Evolutionary conservation across 2,113 vertebrate species (phyloP).

Genomic region (Physeter macrocephalus): DNA sequence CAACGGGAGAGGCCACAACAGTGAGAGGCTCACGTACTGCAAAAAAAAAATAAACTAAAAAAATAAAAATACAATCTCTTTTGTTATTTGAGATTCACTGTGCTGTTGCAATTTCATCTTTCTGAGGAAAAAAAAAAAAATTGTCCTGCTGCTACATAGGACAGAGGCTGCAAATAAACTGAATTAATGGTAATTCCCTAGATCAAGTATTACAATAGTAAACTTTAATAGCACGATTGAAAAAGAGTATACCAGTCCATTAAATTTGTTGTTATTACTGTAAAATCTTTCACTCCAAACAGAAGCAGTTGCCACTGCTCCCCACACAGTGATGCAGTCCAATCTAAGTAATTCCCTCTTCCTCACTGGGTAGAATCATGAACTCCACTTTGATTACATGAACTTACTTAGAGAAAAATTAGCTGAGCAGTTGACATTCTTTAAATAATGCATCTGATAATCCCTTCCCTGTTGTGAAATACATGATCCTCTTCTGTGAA

Average conservation of each 20-base stretch:
- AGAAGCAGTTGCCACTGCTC: background rate
- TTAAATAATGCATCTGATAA: background rate
- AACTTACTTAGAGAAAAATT: background rate
- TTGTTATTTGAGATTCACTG: constrained; percentile 41
- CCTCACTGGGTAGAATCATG: constrained; percentile 12
- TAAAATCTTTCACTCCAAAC: constrained; percentile 63
- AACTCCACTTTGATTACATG: constrained; percentile 34
- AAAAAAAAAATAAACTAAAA: too few relatives aligned
- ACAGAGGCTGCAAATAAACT: constrained; percentile 53
- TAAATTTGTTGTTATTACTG: constrained; percentile 65
- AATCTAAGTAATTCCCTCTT: constrained; percentile 29
- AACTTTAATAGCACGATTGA: constrained; percentile 67
- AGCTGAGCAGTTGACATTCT: background rate
- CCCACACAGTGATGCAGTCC: background rate
- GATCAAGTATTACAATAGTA: constrained; percentile 69
- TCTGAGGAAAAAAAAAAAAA: constrained; percentile 18
- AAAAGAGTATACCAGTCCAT: constrained; percentile 63
- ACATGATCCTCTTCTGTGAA: background rate
- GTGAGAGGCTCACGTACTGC: too few relatives aligned
- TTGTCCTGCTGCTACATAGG: background rate
- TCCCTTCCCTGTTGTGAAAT: background rate
- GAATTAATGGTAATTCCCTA: constrained; percentile 58
- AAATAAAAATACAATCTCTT: constrained; percentile 9
- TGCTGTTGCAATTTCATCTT: constrained; percentile 47
- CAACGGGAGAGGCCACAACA: too few relatives aligned